Evolutionary conservation across 2,888 invertebrate species (phyloP).

Genomic region (Tetrapedia diversipes): DNA sequence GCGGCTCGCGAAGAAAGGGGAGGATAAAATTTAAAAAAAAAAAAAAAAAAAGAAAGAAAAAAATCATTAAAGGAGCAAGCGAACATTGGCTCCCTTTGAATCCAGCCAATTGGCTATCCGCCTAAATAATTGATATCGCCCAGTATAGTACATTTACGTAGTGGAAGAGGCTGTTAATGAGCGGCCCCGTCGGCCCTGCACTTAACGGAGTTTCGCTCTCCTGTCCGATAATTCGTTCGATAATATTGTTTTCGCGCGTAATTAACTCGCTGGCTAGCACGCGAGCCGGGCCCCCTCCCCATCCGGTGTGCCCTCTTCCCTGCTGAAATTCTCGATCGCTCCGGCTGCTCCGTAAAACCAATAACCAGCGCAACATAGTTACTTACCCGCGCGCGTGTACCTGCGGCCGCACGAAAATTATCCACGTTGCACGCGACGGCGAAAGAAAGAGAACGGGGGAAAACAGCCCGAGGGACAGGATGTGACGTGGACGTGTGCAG

Average conservation of each 20-base stretch:
- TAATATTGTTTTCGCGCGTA: slow-evolving; percentile 73
- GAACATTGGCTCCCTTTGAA: slow-evolving; percentile 31
- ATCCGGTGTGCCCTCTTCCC: slow-evolving; percentile 36
- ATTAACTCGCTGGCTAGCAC: slow-evolving; percentile 65
- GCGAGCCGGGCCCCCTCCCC: slow-evolving; percentile 25
- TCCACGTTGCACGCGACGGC: slow-evolving; percentile 1
- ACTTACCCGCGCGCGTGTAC: slow-evolving; percentile 5
- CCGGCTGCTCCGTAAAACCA: slow-evolving; percentile 54
- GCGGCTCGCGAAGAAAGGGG: slow-evolving; percentile 1
- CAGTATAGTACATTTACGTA: slow-evolving; percentile 55
- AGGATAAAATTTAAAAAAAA: background rate
- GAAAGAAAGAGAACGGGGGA: background rate
- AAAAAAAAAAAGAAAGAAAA: background rate
- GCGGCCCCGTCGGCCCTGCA: slow-evolving; percentile 59
- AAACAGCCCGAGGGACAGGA: no score
- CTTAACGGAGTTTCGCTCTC: slow-evolving; percentile 70
- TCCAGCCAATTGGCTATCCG: slow-evolving; percentile 49
- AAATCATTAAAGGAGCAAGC: no score
- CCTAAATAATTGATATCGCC: slow-evolving; percentile 60
- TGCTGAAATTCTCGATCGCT: slow-evolving; percentile 59
- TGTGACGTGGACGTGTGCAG: no score
- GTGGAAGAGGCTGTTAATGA: slow-evolving; percentile 57
- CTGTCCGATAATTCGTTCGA: slow-evolving; percentile 73
- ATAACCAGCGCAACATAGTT: slow-evolving; percentile 57
- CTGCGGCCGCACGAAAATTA: slow-evolving; percentile 50